Percentiles rank a stretch among this genome's conserved stretches.
phyloP scores from a whole-genome alignment of 2,888 invertebrate genomes.

The Embidobia sp. region DNA sequence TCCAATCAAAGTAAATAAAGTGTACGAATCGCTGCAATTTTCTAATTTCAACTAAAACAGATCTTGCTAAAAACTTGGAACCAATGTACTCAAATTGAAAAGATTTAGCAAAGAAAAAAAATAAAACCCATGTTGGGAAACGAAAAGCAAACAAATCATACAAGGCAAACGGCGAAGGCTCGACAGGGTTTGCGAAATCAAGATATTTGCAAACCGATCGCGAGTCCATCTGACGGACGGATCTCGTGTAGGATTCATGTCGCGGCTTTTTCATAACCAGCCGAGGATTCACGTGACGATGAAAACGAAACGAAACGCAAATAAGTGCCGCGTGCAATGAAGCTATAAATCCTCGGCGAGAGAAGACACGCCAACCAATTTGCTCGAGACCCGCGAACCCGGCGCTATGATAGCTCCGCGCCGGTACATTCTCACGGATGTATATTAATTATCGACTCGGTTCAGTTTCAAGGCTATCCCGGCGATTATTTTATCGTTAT shows the following conservation, averaged over 20 bases:
- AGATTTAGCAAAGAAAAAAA: too few relatives aligned
- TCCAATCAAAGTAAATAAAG: too few relatives aligned
- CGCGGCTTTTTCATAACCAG: conserved; percentile 11
- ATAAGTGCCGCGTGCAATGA: conserved; percentile 74
- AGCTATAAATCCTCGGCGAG: conserved; percentile 78
- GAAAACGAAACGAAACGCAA: conserved; percentile 61
- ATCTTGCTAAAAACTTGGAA: too few relatives aligned
- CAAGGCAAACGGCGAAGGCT: too few relatives aligned
- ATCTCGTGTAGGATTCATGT: background rate
- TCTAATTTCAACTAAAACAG: too few relatives aligned
- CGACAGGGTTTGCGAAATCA: too few relatives aligned
- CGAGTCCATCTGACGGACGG: too few relatives aligned
- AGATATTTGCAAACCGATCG: too few relatives aligned
- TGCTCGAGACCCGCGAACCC: conserved; percentile 71
- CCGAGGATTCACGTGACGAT: conserved; percentile 34
- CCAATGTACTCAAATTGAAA: too few relatives aligned
- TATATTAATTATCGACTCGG: conserved; percentile 65
- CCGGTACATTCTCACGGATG: conserved; percentile 63
- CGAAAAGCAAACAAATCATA: too few relatives aligned
- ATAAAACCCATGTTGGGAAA: too few relatives aligned
- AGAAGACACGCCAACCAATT: conserved; percentile 78
- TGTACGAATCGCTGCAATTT: too few relatives aligned
- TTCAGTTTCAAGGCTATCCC: conserved; percentile 52
- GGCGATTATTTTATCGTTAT: conserved; percentile 61
- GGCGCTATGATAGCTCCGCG: conserved; percentile 50